phyloP scores from a whole-genome alignment of 2,888 invertebrate genomes.

The Hofmannophila pseudospretella region DNA sequence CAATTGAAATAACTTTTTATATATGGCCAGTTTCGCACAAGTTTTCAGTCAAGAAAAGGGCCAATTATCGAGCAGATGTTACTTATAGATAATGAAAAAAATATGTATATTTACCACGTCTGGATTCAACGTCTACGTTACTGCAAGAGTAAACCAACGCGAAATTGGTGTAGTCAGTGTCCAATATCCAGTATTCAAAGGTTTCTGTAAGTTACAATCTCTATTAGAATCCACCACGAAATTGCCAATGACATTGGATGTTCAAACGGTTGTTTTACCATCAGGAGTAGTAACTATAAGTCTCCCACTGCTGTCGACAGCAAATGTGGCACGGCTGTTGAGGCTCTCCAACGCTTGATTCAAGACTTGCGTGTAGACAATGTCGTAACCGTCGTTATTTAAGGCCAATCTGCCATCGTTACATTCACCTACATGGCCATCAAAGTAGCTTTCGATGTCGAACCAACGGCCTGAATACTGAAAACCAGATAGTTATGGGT shows the following conservation, averaged over 20 bases:
- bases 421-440: conserved; percentile 50
- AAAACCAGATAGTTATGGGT: no score
- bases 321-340: conserved; percentile 64
- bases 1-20: no score
- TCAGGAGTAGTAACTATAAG: conserved; percentile 72
- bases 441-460: conserved; percentile 59
- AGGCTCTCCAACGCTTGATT: conserved; percentile 50
- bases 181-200: conserved; percentile 77
- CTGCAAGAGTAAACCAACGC: conserved; percentile 80
- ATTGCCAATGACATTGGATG: no score
- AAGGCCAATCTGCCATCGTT: conserved; percentile 15
- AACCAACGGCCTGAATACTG: conserved; percentile 78
- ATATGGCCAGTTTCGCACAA: no score
- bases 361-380: conserved; percentile 24
- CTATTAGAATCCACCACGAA: no score
- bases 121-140: conserved; percentile 31
- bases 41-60: no score
- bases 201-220: conserved; percentile 38
- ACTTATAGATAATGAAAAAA: no score
- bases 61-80: no score
- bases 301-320: conserved; percentile 62
- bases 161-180: conserved; percentile 77
- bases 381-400: conserved; percentile 19
- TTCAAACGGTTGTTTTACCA: conserved; percentile 67
- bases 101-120: conserved; percentile 33